A percentile compares a stretch with the other conserved stretches of the same genome.
Evolutionary conservation across 2,113 vertebrate species (phyloP).

Genomic region (Halcyon malimbica): DNA sequence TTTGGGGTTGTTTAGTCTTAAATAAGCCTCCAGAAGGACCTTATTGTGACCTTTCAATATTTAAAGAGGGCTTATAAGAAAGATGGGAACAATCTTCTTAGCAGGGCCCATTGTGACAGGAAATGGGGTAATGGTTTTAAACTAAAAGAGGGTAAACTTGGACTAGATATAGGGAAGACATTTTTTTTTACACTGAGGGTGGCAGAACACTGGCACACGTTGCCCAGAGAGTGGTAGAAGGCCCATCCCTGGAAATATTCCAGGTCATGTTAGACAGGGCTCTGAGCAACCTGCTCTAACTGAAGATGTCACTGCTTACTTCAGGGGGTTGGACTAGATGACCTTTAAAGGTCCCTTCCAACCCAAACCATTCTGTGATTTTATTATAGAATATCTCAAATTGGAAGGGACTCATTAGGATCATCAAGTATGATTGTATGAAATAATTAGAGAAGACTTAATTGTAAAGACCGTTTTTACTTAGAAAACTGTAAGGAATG

Average conservation of each 20-base stretch:
- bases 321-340: no score
- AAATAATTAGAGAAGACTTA: background rate
- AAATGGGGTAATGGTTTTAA: background rate
- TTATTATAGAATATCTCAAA: background rate
- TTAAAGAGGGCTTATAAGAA: background rate
- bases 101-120: accelerated
- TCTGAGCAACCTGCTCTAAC: background rate
- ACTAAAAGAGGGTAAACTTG: background rate
- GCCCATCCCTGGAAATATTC: background rate
- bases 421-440: background rate
- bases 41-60: background rate
- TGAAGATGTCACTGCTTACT: background rate
- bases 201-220: background rate
- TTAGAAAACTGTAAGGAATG: background rate
- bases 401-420: background rate
- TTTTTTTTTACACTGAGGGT: background rate
- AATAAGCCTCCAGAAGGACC: background rate
- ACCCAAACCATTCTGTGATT: background rate
- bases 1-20: background rate
- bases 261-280: accelerated
- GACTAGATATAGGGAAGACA: no score
- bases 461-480: background rate
- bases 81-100: background rate
- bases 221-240: background rate
- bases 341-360: background rate